Conservation (phyloP, 2,888 invertebrate genomes). For the Rhogogaster chlorosoma region DNA sequence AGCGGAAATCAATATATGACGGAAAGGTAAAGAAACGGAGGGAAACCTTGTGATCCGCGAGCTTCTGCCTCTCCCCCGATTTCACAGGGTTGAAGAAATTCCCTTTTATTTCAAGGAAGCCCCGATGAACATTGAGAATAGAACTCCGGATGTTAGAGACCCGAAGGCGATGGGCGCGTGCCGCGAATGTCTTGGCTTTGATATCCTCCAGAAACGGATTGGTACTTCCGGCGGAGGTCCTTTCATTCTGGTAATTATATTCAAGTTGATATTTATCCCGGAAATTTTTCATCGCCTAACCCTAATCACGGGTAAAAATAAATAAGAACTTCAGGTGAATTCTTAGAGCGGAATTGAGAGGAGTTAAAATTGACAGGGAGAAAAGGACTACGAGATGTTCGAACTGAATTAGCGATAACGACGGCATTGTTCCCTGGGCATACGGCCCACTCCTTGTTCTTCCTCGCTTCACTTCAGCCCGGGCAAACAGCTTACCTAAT, state of each 20-base stretch:
- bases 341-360: neutral
- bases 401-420: conserved; percentile 38
- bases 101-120: neutral
- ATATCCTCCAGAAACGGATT: conserved; percentile 5
- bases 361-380: neutral
- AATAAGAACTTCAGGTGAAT: neutral
- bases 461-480: neutral
- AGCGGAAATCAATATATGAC: neutral
- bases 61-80: neutral
- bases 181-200: conserved; percentile 25
- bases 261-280: neutral
- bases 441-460: conserved; percentile 7
- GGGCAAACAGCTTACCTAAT: conserved; percentile 24
- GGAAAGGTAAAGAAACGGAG: neutral
- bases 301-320: too few relatives aligned
- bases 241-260: neutral
- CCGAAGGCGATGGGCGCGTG: conserved; percentile 6
- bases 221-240: conserved; percentile 4
- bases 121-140: conserved; percentile 6
- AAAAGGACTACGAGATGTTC: neutral
- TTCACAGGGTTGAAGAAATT: neutral
- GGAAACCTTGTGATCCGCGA: neutral
- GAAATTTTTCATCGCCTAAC: too few relatives aligned
- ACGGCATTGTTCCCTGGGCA: conserved; percentile 31
- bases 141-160: neutral